A percentile compares a stretch with the other conserved stretches of the same genome.
Evolutionary conservation across 2,797 vertebrate species (phyloP).

Genomic region (Uromys caudimaculatus): DNA sequence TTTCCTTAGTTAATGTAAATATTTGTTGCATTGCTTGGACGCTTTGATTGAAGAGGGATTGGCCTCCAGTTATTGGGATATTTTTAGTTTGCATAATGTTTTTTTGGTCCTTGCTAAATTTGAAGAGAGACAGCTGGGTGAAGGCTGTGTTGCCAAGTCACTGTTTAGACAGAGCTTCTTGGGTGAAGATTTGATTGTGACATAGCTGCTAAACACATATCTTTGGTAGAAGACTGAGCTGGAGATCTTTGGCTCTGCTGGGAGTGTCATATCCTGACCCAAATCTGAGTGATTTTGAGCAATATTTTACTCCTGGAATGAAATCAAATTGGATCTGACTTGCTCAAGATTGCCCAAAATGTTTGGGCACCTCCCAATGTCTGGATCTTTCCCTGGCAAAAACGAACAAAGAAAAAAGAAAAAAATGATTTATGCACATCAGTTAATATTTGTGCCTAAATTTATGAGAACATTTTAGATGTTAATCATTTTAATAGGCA

Average conservation of each 20-base stretch:
- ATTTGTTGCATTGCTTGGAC: slow-evolving; percentile 66
- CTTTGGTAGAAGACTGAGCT: slow-evolving; percentile 18
- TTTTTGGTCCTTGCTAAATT: slow-evolving; percentile 33
- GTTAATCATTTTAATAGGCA: slow-evolving; percentile 43
- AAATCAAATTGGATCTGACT: neutral
- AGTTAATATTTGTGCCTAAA: neutral
- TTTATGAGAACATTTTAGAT: slow-evolving; percentile 23
- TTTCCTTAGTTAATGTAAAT: slow-evolving; percentile 65
- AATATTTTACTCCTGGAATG: slow-evolving; percentile 36
- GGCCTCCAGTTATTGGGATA: slow-evolving; percentile 70
- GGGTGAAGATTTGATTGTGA: slow-evolving; percentile 56
- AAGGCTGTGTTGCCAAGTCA: slow-evolving; percentile 51
- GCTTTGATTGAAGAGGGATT: slow-evolving; percentile 60
- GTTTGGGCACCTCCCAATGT: slow-evolving; percentile 5
- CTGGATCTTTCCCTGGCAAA: slow-evolving; percentile 33
- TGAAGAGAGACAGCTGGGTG: slow-evolving; percentile 68
- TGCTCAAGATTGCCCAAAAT: slow-evolving; percentile 29
- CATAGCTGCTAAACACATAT: slow-evolving; percentile 55
- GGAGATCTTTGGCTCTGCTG: neutral
- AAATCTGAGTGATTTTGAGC: slow-evolving; percentile 48
- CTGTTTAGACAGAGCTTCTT: slow-evolving; percentile 67
- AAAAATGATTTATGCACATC: neutral
- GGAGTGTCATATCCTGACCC: slow-evolving; percentile 24
- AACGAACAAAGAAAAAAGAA: neutral
- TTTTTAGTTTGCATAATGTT: slow-evolving; percentile 75